Evolutionary conservation across 2,888 invertebrate species (phyloP).

Genomic region (Scaptomyza reducta): DNA sequence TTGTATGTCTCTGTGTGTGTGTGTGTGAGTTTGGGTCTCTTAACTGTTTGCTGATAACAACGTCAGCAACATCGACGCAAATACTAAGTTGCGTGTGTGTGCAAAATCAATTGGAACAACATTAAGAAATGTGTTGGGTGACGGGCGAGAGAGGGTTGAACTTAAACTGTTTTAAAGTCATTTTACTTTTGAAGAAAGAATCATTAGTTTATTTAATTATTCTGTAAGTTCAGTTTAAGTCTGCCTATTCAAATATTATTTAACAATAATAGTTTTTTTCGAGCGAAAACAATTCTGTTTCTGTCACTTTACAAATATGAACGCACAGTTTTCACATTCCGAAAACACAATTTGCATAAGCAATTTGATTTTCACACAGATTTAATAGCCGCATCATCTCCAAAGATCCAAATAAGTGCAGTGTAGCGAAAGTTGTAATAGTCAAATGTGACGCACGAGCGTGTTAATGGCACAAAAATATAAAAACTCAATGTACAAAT

Average conservation of each 20-base stretch:
- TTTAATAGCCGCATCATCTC: constrained; percentile 1
- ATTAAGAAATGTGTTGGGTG: not conserved
- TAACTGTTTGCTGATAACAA: constrained; percentile 65
- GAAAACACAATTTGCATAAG: not conserved
- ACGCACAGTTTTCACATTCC: not conserved
- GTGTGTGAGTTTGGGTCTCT: constrained; percentile 44
- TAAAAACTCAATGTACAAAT: constrained; percentile 41
- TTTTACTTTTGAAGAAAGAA: too few species aligned
- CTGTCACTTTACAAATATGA: not conserved
- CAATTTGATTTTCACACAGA: not conserved
- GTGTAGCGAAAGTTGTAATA: constrained; percentile 23
- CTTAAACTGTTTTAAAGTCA: not conserved
- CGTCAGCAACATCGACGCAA: constrained; percentile 52
- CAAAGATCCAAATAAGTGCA: constrained; percentile 14
- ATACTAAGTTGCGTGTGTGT: constrained; percentile 26
- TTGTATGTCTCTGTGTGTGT: too few species aligned
- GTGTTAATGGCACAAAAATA: constrained; percentile 2
- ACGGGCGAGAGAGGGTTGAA: not conserved
- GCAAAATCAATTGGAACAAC: constrained; percentile 42
- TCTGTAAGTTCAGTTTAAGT: not conserved
- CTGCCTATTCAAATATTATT: not conserved
- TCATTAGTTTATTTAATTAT: too few species aligned
- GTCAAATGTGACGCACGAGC: constrained; percentile 38
- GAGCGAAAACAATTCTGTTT: not conserved
- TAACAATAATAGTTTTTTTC: not conserved